Evolutionary conservation across 2,888 invertebrate genomes (phyloP), one percentile per base, ranked within the genome.

Genomic region (Tetragonula carbonaria): DNA sequence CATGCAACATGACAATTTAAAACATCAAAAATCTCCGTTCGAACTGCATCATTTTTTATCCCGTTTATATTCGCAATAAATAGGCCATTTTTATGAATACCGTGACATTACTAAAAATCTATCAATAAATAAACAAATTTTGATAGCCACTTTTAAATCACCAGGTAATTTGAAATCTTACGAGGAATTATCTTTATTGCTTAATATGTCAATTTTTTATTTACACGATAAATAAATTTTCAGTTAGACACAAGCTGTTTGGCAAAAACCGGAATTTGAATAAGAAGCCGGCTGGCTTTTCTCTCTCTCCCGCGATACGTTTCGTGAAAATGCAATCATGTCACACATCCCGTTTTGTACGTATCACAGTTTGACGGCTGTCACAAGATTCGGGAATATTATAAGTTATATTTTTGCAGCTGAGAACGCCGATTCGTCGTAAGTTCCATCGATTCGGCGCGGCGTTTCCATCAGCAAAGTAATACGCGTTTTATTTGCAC

Each of bases 291-390:
- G 28, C 51, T 51, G 74, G 28, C 28, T 71, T 80, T 65, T 65
- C 74, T 59, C 45, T 59, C 70, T 28, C 45, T 68, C 57, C 63
- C 73, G 53, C 45, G 57, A 66, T 73, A 68, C 62, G 57, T 76
- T 76, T 65, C 84, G 87, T 57, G 89, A 87, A 62, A 89, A 89
- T 88, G 85, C 89, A 87, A 87, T 89, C 87, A 82, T 45, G 85
- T 78, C 82, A 74, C 82, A 74, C 80, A 82, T 80, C 78, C 78
- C 80, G 66, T 62, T 84, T 84, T 78, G 78, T 78, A 78, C n/a
- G 62, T 78, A 87, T 82, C 87, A 85, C 72, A 67, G 59, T 85
- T 80, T 88, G 89, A 88, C 85, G 85, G 59, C 67, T 82, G 86
- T 77, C 86, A 80, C 71, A 74, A 73, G 63, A 63, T 82, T 83